phyloP scores from a whole-genome alignment of 2,797 vertebrate species.

The Okamejei kenojei region DNA sequence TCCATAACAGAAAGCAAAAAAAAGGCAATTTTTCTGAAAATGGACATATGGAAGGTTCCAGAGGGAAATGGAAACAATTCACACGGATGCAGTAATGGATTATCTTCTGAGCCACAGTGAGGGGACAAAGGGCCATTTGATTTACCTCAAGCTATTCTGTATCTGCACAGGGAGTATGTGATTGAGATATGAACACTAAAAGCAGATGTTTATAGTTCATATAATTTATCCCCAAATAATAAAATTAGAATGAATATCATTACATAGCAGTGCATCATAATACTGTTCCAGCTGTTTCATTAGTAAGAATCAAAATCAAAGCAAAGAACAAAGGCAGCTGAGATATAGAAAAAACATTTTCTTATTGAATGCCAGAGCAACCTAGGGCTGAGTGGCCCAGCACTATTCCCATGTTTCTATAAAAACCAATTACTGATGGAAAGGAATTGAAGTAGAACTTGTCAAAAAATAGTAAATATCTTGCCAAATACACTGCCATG shows the following conservation, averaged over 20 bases:
- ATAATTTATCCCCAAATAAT: background rate
- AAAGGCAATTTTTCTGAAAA: background rate
- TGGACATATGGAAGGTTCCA: background rate
- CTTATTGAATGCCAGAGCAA: background rate
- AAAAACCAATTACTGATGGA: background rate
- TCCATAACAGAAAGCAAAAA: background rate
- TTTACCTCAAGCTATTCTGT: constrained; percentile 9
- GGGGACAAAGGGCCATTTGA: constrained; percentile 8
- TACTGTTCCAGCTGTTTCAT: background rate
- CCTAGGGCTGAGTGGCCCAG: background rate
- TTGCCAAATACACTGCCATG: background rate
- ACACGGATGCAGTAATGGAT: background rate
- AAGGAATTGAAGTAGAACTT: background rate
- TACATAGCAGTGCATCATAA: background rate
- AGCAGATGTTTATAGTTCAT: background rate
- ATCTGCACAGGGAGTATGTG: background rate
- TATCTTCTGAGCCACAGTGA: background rate
- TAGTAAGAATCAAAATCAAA: background rate
- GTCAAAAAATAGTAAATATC: background rate
- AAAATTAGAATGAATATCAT: background rate
- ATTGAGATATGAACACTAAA: background rate
- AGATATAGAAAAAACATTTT: background rate
- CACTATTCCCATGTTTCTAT: background rate
- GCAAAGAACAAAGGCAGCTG: background rate
- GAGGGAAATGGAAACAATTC: constrained; percentile 1